Evolutionary conservation across 2,797 vertebrate genomes (phyloP), one percentile per base, ranked within the genome.

Genomic region (Threskiornis aethiopicus): DNA sequence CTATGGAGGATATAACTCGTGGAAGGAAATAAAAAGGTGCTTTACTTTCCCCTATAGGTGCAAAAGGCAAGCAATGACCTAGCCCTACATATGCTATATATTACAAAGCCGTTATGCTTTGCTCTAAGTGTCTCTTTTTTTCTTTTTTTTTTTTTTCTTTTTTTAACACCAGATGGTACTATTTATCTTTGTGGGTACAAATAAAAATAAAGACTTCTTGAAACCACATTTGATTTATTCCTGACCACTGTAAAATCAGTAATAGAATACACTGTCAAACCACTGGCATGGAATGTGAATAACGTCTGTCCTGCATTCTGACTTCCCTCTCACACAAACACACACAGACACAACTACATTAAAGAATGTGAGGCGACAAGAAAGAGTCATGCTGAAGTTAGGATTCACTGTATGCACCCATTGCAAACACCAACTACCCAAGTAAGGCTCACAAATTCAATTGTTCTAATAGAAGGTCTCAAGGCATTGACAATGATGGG

Each of bases 251-350:
- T 94, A 97, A 97, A 94, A 97, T 87, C 91, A 89, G 92, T 96
- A 96, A 97, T 90, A 94, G 93, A 95, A 96, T 93, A 97, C 51
- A 92, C 92, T 96, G 94, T 93, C 95, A 97, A 97, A 96, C 95
- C 96, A 95, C 93, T 95, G 86, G 88, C 35, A 96, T 83, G 88
- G 95, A 97, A 97, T 90, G 84, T 83, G 94, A 97, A 87, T 89
- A 92, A 93, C 28, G 41, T 58, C 88, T 85, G 12, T 10, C 37
- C 80, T 77, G 42, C 66, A 80, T 67, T 87, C 54, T 35, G 66
- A 73, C 22, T 94, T 87, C 55, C 33, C 71, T n/a, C 64, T 75
- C 87, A 51, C 42, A 82, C 21, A 77, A 52, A 82, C 25, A 24
- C 10, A 51, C 19, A 65, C 37, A 51, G 16, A 39, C 1, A 6